Percentiles rank a stretch among this genome's conserved stretches.
Conservation (phyloP, 2,113 vertebrate species). For the Lonchura striata region DNA sequence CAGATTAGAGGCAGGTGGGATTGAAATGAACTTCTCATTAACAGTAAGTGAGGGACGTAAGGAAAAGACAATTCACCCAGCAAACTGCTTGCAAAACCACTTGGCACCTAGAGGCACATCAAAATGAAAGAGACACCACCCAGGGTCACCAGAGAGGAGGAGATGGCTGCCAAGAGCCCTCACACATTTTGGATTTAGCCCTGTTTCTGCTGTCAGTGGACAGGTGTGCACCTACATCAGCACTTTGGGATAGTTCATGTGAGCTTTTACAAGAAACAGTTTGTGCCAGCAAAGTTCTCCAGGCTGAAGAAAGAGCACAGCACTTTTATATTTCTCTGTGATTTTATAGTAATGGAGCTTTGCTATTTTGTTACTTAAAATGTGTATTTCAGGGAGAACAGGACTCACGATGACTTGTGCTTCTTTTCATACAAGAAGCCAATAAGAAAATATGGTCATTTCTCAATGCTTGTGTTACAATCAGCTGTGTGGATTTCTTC, state of each 20-base stretch:
- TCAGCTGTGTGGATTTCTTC: not conserved
- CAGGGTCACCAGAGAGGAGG: not conserved
- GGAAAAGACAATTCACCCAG: not conserved
- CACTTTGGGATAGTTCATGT: not conserved
- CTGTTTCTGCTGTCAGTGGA: not conserved
- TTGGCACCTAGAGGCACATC: not conserved
- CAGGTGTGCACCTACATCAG: not conserved
- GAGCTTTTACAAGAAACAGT: not conserved
- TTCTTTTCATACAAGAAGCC: not conserved
- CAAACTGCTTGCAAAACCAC: not conserved
- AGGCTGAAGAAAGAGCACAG: not conserved
- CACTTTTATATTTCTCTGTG: not conserved
- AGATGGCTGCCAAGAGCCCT: not conserved
- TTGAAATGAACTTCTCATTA: not conserved
- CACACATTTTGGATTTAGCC: not conserved
- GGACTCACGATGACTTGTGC: not conserved
- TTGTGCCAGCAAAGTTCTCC: not conserved
- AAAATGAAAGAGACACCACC: not conserved
- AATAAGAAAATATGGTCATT: not conserved
- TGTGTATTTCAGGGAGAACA: not conserved
- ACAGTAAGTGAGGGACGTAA: not conserved
- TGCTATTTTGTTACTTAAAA: not conserved
- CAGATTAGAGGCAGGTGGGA: not conserved
- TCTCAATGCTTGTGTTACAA: not conserved
- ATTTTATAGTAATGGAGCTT: not conserved